Evolutionary conservation across 2,113 vertebrate species (phyloP).

Genomic region (Rhombomys opimus): DNA sequence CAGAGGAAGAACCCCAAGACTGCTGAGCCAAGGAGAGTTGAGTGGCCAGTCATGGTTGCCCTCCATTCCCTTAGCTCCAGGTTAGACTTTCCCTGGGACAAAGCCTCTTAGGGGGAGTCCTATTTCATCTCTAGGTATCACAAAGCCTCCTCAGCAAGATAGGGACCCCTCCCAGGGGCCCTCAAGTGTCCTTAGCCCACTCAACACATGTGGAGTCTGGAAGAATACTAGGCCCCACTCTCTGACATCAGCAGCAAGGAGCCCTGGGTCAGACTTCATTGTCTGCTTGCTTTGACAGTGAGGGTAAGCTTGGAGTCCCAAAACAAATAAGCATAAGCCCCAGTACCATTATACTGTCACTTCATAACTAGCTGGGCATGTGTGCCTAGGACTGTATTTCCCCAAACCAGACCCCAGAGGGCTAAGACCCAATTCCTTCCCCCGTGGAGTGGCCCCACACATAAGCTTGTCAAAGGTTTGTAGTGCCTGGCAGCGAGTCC

Average conservation of each 20-base stretch:
- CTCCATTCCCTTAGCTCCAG: too few relatives aligned
- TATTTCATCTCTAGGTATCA: background rate
- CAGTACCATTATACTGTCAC: rapidly evolving
- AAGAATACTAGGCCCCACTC: background rate
- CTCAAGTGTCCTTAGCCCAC: background rate
- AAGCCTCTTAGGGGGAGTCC: rapidly evolving
- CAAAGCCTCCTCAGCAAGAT: background rate
- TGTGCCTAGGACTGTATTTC: too few relatives aligned
- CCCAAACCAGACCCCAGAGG: background rate
- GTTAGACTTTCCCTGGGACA: background rate
- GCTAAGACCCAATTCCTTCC: rapidly evolving
- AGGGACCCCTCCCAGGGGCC: background rate
- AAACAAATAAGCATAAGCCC: rapidly evolving
- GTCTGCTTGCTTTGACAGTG: background rate
- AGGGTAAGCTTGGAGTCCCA: background rate
- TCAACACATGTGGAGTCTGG: rapidly evolving
- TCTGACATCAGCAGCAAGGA: background rate
- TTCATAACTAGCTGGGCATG: too few relatives aligned
- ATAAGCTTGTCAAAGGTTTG: background rate
- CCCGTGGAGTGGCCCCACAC: background rate
- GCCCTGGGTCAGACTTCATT: background rate
- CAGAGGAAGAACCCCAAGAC: rapidly evolving
- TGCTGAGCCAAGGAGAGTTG: background rate
- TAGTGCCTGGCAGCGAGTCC: rapidly evolving
- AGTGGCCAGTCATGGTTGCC: background rate